A percentile compares a stretch with the other conserved stretches of the same genome.
These are phyloP conservation scores for Lycodopsis pacificus DNA, from an alignment of 2,797 vertebrate species.

Conservation along the genomic window DNA sequence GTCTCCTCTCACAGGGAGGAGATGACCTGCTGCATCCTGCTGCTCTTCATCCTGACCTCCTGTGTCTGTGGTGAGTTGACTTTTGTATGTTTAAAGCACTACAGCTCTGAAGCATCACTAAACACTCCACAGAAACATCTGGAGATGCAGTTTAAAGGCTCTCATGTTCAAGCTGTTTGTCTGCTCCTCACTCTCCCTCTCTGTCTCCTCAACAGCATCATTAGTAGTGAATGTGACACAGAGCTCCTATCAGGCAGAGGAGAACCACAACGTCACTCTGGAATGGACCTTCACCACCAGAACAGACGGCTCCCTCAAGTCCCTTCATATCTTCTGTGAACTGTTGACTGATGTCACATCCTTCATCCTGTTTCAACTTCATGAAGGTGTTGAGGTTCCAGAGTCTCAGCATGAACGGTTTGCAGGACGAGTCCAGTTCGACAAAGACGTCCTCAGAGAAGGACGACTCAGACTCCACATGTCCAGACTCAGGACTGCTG, in stretches of 20 bases:
- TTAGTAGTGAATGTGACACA: no score
- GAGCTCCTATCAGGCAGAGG: no score
- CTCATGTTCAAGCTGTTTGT: no score
- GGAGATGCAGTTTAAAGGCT: background rate
- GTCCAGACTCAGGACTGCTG: background rate
- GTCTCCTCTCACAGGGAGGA: slow-evolving; percentile 1
- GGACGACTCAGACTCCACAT: background rate
- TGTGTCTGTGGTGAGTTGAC: background rate
- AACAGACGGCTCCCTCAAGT: no score
- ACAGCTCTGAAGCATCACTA: background rate
- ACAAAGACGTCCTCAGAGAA: background rate
- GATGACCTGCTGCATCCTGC: background rate
- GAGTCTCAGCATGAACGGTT: no score
- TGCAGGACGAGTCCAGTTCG: background rate
- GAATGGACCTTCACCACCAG: background rate
- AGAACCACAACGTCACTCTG: no score
- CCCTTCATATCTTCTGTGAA: no score
- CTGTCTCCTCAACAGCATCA: no score
- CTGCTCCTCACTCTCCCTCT: no score
- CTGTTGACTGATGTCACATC: no score
- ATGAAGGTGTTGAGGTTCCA: no score
- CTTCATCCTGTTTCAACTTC: no score
- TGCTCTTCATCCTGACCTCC: background rate
- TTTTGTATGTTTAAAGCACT: background rate
- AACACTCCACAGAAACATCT: background rate